phyloP scores from a whole-genome alignment of 2,888 invertebrate species.

The Aleiodes alternator region DNA sequence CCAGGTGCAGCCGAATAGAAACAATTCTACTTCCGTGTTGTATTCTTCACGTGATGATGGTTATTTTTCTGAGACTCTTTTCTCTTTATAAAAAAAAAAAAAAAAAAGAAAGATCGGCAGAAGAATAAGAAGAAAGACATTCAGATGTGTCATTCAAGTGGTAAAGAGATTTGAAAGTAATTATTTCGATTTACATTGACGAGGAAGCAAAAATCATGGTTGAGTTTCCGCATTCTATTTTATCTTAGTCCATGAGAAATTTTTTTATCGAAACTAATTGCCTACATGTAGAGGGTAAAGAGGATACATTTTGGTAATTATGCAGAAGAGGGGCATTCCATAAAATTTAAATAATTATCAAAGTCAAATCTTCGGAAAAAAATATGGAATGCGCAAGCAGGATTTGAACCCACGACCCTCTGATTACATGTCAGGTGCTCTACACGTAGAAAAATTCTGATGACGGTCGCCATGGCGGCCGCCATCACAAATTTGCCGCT shows the following conservation, averaged over 20 bases:
- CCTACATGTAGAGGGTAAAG: not conserved
- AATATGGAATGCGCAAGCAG: too few relatives aligned
- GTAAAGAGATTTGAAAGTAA: slow-evolving; percentile 17
- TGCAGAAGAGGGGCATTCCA: too few relatives aligned
- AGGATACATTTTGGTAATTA: too few relatives aligned
- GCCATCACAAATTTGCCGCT: too few relatives aligned
- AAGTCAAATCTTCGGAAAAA: too few relatives aligned
- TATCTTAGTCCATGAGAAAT: not conserved
- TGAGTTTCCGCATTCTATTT: slow-evolving; percentile 5
- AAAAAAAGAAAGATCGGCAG: not conserved
- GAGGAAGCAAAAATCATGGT: slow-evolving; percentile 3
- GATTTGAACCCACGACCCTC: too few relatives aligned
- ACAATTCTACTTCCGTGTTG: slow-evolving; percentile 21
- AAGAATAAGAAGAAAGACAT: slow-evolving; percentile 2
- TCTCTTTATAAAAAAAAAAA: too few relatives aligned
- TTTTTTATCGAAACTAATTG: not conserved
- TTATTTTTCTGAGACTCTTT: slow-evolving; percentile 9
- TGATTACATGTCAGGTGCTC: too few relatives aligned
- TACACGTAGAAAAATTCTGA: too few relatives aligned
- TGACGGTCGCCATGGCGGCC: too few relatives aligned
- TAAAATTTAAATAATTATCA: too few relatives aligned
- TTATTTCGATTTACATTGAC: slow-evolving; percentile 18
- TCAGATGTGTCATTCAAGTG: slow-evolving; percentile 8
- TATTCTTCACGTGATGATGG: slow-evolving; percentile 14
- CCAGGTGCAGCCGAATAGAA: slow-evolving; percentile 16